phyloP scores from a whole-genome alignment of 2,888 invertebrate species.

The Thera britannica region DNA sequence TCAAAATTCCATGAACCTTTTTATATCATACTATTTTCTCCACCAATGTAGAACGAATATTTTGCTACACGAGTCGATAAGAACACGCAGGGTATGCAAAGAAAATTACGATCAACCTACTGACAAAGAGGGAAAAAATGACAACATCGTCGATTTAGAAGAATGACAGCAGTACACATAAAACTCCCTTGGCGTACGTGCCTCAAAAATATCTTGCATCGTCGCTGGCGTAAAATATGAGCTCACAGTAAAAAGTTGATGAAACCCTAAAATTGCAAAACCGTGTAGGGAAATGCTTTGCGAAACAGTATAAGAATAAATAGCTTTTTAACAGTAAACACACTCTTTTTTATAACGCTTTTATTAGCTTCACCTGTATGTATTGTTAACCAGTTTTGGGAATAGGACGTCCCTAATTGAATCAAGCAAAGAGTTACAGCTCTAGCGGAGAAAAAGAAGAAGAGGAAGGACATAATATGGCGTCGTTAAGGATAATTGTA shows the following conservation, averaged over 20 bases:
- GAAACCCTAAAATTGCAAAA: conserved; percentile 35
- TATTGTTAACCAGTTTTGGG: too few species aligned
- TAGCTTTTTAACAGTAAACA: not conserved
- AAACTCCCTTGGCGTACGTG: conserved; percentile 25
- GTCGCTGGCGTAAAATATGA: conserved; percentile 28
- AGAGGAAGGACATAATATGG: too few species aligned
- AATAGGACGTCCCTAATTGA: too few species aligned
- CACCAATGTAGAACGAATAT: not conserved
- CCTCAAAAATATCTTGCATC: conserved; percentile 23
- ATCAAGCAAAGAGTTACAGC: too few species aligned
- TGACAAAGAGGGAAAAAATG: conserved; percentile 4
- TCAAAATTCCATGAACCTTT: too few species aligned
- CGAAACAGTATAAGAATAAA: conserved; percentile 9
- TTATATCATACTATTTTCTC: too few species aligned
- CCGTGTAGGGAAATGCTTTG: conserved; percentile 24
- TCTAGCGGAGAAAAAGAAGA: too few species aligned
- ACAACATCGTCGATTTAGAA: conserved; percentile 20
- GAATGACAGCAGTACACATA: conserved; percentile 27
- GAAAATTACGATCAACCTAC: conserved; percentile 6
- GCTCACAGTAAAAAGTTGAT: conserved; percentile 34
- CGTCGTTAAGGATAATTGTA: too few species aligned
- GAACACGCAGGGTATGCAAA: conserved; percentile 5
- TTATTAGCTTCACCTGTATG: too few species aligned
- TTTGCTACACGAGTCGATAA: not conserved
- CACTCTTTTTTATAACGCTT: not conserved